These are phyloP conservation scores for Chrysomela aeneicollis DNA, from an alignment of 2,888 invertebrate genomes.

Conservation along the genomic window DNA sequence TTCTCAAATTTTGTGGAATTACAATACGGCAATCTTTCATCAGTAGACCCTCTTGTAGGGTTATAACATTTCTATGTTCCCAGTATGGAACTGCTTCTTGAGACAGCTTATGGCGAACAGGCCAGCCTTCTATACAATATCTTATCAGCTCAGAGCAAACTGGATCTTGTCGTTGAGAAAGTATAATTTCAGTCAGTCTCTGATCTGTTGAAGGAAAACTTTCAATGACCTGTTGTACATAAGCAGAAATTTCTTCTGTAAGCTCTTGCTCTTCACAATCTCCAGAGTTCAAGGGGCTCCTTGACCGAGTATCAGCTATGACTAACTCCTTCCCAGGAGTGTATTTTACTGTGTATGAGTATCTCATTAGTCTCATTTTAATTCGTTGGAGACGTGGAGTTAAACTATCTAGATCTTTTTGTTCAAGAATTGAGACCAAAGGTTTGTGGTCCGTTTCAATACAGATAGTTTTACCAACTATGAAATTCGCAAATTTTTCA, in stretches of 20 bases:
- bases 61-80: conserved; percentile 28
- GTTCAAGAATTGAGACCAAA: conserved; percentile 44
- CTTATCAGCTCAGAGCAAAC: conserved; percentile 23
- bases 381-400: conserved; percentile 44
- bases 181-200: conserved; percentile 27
- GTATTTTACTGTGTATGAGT: conserved; percentile 35
- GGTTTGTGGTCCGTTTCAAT: conserved; percentile 33
- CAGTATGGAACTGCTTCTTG: conserved; percentile 30
- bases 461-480: conserved; percentile 38
- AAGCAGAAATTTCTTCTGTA: conserved; percentile 17
- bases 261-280: conserved; percentile 23
- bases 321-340: conserved; percentile 41
- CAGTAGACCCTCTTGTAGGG: conserved; percentile 22
- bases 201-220: conserved; percentile 20
- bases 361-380: conserved; percentile 36
- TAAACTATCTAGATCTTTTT: conserved; percentile 49
- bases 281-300: conserved; percentile 30
- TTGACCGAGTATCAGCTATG: conserved; percentile 39
- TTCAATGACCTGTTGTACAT: conserved; percentile 24
- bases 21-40: conserved; percentile 26
- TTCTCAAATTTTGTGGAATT: conserved; percentile 30
- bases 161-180: conserved; percentile 23
- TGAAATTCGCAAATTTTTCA: conserved; percentile 42
- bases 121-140: conserved; percentile 24
- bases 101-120: conserved; percentile 21